Percentiles rank a stretch among this genome's conserved stretches.
These are phyloP conservation scores for Chauna torquata DNA, from an alignment of 2,113 vertebrate species.

Conservation along the genomic window DNA sequence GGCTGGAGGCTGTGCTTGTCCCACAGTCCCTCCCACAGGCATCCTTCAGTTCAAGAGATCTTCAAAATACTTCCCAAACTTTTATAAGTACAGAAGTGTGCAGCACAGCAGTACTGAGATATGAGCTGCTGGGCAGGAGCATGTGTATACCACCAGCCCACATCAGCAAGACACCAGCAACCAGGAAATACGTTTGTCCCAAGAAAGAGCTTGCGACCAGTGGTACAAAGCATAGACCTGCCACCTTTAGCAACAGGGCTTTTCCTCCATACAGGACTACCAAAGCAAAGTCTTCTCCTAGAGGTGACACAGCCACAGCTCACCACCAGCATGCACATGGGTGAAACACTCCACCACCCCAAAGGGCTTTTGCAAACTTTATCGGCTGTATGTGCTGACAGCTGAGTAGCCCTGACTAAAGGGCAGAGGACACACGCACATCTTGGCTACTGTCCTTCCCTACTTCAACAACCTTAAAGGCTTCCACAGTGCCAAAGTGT, in stretches of 20 bases:
- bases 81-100: neutral
- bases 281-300: neutral
- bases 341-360: neutral
- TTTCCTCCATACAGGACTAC: neutral
- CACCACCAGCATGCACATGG: neutral
- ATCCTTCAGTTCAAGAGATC: neutral
- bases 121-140: neutral
- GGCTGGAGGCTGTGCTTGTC: neutral
- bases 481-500: neutral
- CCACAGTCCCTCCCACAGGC: neutral
- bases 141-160: neutral
- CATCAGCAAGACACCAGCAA: neutral
- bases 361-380: neutral
- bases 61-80: neutral
- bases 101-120: neutral
- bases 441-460: neutral
- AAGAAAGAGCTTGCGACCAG: neutral
- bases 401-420: neutral
- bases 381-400: neutral
- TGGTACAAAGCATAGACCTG: neutral
- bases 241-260: accelerated
- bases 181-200: neutral
- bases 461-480: neutral
- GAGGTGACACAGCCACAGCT: neutral
- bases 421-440: accelerated